A percentile compares a stretch with the other conserved stretches of the same genome.
Evolutionary conservation across 2,797 vertebrate species (phyloP).

Genomic region (Molossus molossus): DNA sequence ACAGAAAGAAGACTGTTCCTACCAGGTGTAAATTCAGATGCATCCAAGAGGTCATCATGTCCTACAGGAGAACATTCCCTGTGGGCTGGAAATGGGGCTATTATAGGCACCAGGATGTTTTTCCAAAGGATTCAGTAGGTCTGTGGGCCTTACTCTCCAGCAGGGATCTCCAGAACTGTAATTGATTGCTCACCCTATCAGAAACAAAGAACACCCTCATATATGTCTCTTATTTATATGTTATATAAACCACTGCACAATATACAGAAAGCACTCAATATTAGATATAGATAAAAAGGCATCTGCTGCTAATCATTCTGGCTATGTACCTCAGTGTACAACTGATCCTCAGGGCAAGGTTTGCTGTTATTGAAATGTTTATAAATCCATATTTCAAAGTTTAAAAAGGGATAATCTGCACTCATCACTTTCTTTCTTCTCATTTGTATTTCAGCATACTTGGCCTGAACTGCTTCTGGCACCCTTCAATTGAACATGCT

Average conservation of each 20-base stretch:
- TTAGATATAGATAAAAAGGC: slow-evolving; percentile 37
- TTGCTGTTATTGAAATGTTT: slow-evolving; percentile 55
- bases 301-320: neutral
- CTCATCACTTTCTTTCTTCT: neutral
- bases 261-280: slow-evolving; percentile 30
- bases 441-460: slow-evolving; percentile 18
- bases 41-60: neutral
- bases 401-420: slow-evolving; percentile 2
- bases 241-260: slow-evolving; percentile 5
- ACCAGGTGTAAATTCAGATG: neutral
- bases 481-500: neutral
- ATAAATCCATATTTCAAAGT: slow-evolving; percentile 56
- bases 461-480: neutral
- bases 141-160: neutral
- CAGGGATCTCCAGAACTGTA: slow-evolving; percentile 16
- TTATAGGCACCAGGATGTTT: neutral
- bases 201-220: slow-evolving; percentile 53
- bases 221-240: neutral
- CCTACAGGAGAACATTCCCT: neutral
- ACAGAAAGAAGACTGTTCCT: neutral
- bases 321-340: neutral
- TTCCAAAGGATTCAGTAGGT: neutral
- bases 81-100: neutral
- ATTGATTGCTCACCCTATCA: neutral
- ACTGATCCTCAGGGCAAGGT: neutral